Evolutionary conservation across 2,113 vertebrate species (phyloP).

Genomic region (Nycticorax nycticorax): DNA sequence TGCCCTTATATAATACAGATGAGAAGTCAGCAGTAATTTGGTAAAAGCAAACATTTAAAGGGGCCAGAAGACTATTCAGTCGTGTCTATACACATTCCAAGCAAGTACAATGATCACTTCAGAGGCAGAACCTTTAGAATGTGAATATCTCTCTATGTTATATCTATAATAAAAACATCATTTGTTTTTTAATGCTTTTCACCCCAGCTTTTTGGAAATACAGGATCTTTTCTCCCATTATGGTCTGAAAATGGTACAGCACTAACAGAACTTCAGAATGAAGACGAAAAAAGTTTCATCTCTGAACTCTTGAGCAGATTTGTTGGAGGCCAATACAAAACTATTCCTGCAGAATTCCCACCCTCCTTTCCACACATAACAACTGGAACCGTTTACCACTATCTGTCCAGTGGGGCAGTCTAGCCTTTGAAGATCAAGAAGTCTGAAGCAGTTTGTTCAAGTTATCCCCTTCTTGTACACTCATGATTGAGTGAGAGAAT

Average conservation of each 20-base stretch:
- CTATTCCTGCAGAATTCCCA: not conserved
- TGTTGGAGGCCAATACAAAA: not conserved
- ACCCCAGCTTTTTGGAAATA: not conserved
- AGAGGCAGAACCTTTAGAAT: not conserved
- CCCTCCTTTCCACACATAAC: not conserved
- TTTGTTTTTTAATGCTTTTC: not conserved
- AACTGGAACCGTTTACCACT: not conserved
- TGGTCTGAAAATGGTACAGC: not conserved
- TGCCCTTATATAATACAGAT: not conserved
- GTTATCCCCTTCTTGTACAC: not conserved
- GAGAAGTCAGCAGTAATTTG: not conserved
- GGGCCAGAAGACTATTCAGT: not conserved
- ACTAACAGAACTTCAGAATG: not conserved
- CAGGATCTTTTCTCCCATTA: not conserved
- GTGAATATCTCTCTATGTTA: not conserved
- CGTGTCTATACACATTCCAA: not conserved
- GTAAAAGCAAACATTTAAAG: not conserved
- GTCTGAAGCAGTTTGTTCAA: not conserved
- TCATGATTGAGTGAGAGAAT: not conserved
- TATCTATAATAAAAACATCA: not conserved
- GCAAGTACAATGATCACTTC: not conserved
- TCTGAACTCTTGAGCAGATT: not conserved
- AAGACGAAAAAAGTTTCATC: not conserved
- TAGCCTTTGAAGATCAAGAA: not conserved
- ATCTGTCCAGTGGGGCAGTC: not conserved